Base-by-base conservation (phyloP, 1,140 invertebrate species). In the Anoplolepis gracilipes region DNA sequence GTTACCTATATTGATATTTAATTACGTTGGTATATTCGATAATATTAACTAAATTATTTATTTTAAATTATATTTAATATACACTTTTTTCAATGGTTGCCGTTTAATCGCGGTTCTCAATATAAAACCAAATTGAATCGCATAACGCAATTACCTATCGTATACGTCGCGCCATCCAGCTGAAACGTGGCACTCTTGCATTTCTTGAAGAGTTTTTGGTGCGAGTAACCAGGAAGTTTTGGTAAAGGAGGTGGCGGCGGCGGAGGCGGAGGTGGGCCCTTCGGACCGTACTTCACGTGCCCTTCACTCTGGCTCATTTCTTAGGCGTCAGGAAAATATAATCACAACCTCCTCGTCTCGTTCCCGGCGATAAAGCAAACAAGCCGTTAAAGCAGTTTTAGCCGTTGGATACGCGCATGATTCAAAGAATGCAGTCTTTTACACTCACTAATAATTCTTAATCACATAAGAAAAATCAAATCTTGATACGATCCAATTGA, bases 141-240 rank as follows among this genome's bases (percentile, higher is more conserved):
- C 16, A 11, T n/a, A 19, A 78, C 77, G 95, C 39, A 13, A 96
- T 96, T 95, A 97, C 97, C 97, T 93, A 97, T 97, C 78, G 97
- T 97, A 86, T 97, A 97, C 82, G 96, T 97, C 86, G 96, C 97
- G 89, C 97, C 97, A 94, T 97, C 97, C 92, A 97, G 96, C 84
- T 97, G 97, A 91, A 97, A 97, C 62, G 97, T 97, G 22, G 97
- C 97, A 93, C 97, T 97, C 93, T 97, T 97, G 94, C 97, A 97
- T 93, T 97, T 97, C 94, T 97, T 97, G 94, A 97, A 97, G 72
- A 96, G 92, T 86, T 96, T 96, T 36, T 91, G 92, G 55, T 93
- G 90, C 0, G 92, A 89, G 53, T 61, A 88, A 33, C 77, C 75
- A 1, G 86, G 88, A 19, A 84, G 84, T 39, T 84, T 85, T 2